Evolutionary conservation across 2,113 vertebrate species (phyloP), one percentile per base, ranked within the genome.

Genomic region (Coregonus clupeaformis): DNA sequence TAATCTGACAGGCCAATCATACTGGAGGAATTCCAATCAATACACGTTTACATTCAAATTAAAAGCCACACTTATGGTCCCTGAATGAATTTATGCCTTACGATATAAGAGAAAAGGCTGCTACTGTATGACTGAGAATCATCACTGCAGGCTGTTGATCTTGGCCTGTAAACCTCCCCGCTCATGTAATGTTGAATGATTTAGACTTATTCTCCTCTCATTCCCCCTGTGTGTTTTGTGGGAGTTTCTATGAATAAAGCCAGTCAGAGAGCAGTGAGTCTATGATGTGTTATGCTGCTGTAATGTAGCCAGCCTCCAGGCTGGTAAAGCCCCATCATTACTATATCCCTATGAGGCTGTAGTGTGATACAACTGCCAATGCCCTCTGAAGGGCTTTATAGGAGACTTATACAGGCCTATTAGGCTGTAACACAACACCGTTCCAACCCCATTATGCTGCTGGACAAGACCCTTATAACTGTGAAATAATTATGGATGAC

Each of bases 241-340:
- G 73, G 82, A 74, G 70, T 60, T 74, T 80, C 76, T 86, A 74
- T 89, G 90, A 84, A 78, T 84, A 75, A 32, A 57, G 14, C 49
- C 83, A 65, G 76, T 80, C 80, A 80, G 86, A 79, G 78, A 86
- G 72, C 84, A 71, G 80, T 64, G 76, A 86, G 86, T 84, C 83
- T 90, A 85, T 90, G 90, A 90, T 85, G 87, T 85, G 84, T 73
- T 42, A 42, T 42, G 9, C 36, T 81, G 83, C 85, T 86, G 85
- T 86, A 82, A 79, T 81, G 79, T 79, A 87, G 77, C 76, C 81
- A 29, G 86, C 81, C 75, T 84, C 68, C 78, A 80, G 83, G 88
- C 77, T 84, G 82, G 80, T 87, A 75, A 86, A 89, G 75, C 78
- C 77, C 81, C 81, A 73, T 87, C 86, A 89, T 91, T 87, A 87